A percentile compares a stretch with the other conserved stretches of the same genome.
Evolutionary conservation across 2,113 vertebrate species (phyloP).

Genomic region (Rhabdomys dilectus): DNA sequence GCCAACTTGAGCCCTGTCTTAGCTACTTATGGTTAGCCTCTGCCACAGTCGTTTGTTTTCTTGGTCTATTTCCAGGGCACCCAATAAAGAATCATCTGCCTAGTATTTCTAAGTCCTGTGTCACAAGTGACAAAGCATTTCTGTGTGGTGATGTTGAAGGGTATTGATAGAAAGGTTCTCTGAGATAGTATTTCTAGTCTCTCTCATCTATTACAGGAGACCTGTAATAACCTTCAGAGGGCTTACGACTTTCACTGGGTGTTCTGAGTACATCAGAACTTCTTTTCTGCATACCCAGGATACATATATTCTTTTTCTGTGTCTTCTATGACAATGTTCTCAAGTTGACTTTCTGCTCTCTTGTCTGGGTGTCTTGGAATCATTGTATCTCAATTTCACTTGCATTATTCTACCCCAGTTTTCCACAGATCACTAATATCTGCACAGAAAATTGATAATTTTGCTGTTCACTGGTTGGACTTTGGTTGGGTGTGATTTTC

Average conservation of each 20-base stretch:
- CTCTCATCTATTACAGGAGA: not conserved
- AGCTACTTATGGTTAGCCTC: not conserved
- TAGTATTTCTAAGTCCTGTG: not conserved
- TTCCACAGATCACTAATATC: not conserved
- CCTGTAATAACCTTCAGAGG: not conserved
- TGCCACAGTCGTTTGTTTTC: not conserved
- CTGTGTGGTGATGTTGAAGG: not conserved
- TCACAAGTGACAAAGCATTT: not conserved
- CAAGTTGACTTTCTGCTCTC: not conserved
- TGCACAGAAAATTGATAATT: not conserved
- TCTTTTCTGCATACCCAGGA: not conserved
- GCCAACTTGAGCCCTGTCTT: not conserved
- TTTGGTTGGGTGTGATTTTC: not conserved
- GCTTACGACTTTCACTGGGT: not conserved
- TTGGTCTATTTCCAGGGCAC: not conserved
- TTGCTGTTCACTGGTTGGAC: not conserved
- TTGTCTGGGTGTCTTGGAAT: not conserved
- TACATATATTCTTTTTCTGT: not conserved
- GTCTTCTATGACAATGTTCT: not conserved
- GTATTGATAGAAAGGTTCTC: not conserved
- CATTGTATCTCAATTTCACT: not conserved
- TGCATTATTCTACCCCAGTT: not conserved
- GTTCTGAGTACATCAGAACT: not conserved
- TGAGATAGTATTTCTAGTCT: not conserved
- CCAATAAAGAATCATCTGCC: not conserved